Evolutionary conservation across 1,140 invertebrate genomes (phyloP).

Genomic region (Micrasema longulum): DNA sequence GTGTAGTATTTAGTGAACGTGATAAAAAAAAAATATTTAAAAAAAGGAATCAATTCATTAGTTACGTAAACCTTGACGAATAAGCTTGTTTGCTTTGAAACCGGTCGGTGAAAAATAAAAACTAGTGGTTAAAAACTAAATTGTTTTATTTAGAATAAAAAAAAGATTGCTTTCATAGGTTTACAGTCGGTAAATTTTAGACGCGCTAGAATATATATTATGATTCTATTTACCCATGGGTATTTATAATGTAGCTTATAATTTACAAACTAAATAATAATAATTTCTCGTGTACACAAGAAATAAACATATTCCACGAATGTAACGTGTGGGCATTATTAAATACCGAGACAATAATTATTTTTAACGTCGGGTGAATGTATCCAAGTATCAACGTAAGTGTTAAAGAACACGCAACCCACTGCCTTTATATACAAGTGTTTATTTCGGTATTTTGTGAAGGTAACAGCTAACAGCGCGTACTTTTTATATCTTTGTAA

Average conservation of each 20-base stretch:
- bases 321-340: constrained; percentile 5
- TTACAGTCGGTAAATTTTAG: neutral
- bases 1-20: too few relatives aligned
- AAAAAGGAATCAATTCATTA: neutral
- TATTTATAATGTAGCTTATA: neutral
- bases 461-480: constrained; percentile 3
- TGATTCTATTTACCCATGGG: neutral
- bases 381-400: neutral
- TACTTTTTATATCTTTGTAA: constrained; percentile 2
- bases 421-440: neutral
- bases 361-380: constrained; percentile 9
- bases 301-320: constrained; percentile 11
- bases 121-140: too few relatives aligned
- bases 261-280: neutral
- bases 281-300: constrained; percentile 3
- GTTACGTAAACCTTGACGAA: too few relatives aligned
- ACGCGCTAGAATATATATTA: neutral
- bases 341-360: constrained; percentile 26
- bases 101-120: too few relatives aligned
- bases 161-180: neutral
- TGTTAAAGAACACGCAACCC: constrained; percentile 18
- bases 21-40: neutral
- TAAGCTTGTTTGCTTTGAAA: too few relatives aligned
- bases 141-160: too few relatives aligned
- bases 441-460: neutral